Base-by-base conservation (phyloP, 1,140 invertebrate genomes). In the Drosophila nebulosa region DNA sequence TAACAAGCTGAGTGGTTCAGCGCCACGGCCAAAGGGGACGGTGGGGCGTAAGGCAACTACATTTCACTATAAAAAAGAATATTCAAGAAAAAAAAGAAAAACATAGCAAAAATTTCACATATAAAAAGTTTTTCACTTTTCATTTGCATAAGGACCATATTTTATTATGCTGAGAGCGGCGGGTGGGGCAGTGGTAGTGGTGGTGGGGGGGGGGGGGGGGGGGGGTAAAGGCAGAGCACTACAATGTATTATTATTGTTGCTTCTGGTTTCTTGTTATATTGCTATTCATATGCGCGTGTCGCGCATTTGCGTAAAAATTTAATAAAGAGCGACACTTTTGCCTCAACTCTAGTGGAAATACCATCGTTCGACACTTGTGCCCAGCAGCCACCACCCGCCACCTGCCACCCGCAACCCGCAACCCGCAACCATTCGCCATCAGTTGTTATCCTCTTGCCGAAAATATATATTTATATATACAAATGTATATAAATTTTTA, bases 251-350 rank as follows among this genome's bases (percentile, higher is more conserved):
- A 22, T 55, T 53, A 57, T 57, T 58, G 68, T 51, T 27, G 27
- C 4, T 10, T 27, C 51, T 72, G 64, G 68, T 61, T 61, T 61
- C 21, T 46, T 51, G 12, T 36, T 63, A 63, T 80, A 63, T 75
- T 88, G 68, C 88, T 88, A 88, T 86, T 85, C 83, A 85, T 86
- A 85, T 81, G 56, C 74, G 83, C 67, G 83, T 88, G 75, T 83
- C 78, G 66, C 64, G 58, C 83, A 79, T 88, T 88, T 88, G 83
- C 75, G 78, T 88, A 83, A 83, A 88, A 88, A 88, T 88, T 88
- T 88, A 88, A 88, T 88, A 88, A 88, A 88, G 75, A 88, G 75
- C 83, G 67, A 79, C 77, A 81, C 77, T 81, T 46, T 46, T 21
- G 16, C 7, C 39, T 46, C 39, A 46, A 46, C 39, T 46, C 39